phyloP scores from a whole-genome alignment of 2,797 vertebrate genomes.

The Oceanodroma leucorhoa region DNA sequence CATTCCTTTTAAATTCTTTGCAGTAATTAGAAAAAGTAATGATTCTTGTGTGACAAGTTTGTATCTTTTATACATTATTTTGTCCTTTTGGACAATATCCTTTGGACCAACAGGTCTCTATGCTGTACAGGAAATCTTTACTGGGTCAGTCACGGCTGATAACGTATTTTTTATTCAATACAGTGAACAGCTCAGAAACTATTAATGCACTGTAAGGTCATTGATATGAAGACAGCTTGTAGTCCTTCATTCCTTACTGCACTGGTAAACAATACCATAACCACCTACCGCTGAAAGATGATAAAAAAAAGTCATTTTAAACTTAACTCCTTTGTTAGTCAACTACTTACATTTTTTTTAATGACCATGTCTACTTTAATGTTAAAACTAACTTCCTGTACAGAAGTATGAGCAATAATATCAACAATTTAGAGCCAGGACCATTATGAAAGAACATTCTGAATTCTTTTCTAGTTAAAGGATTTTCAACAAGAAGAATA shows the following conservation, averaged over 20 bases:
- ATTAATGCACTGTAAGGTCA: background rate
- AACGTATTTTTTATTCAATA: background rate
- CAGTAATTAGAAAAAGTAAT: background rate
- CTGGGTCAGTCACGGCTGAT: background rate
- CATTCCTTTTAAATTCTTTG: background rate
- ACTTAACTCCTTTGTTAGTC: too few species aligned
- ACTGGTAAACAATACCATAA: background rate
- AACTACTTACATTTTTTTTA: background rate
- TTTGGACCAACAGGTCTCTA: background rate
- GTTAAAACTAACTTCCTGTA: background rate
- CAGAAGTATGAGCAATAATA: background rate
- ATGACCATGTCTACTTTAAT: background rate
- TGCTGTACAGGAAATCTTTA: background rate
- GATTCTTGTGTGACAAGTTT: background rate
- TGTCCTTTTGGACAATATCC: background rate
- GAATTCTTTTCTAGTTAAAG: background rate
- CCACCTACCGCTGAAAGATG: background rate
- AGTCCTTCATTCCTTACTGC: background rate
- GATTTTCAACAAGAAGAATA: background rate
- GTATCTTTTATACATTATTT: background rate
- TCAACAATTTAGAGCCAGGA: background rate
- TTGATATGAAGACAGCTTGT: background rate
- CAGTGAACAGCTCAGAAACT: background rate
- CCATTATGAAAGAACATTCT: background rate
- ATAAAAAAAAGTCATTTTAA: too few species aligned